Evolutionary conservation across 1,140 invertebrate genomes (phyloP), one percentile per base, ranked within the genome.

Genomic region (Caenorhabditis tropicalis): DNA sequence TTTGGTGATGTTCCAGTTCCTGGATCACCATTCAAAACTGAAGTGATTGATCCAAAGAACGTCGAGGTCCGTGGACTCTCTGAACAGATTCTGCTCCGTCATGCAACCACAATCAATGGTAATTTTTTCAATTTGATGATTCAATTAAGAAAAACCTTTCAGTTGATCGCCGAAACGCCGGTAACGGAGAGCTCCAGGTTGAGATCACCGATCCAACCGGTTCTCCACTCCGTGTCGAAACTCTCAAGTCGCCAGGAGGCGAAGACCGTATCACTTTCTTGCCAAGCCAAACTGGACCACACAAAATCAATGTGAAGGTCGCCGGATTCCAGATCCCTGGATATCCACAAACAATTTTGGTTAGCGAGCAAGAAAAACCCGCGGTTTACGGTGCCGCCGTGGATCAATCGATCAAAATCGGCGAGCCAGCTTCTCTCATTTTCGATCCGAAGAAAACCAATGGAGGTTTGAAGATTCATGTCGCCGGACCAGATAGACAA

Each of bases 1-100:
- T 96, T 97, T 91, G 94, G 95, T 85, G 95, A 96, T 0, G 95
- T 96, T 90, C 94, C 95, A 21, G 94, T 99, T 24, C 93, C 94
- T n/a, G 96, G 97, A 24, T 98, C 96, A 87, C 98, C 98, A 21
- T 99, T 96, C 92, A 95, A 94, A 83, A 98, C 97, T 89, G 96
- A 98, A 92, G 95, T 96, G 0, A 98, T 96, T 91, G 96, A 99
- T 92, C 94, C 96, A 15, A 94, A 94, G 51, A 95, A 95, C 92
- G 93, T 82, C 2, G 43, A 39, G 21, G 88, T 94, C 27, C 91
- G 93, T 83, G 92, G 91, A 29, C 89, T 92, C 48, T 90, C 89
- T 79, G 90, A 89, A 48, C 87, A 88, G 48, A 87, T 91, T n/a
- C 88, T 87, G 56, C 88, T 92, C 19, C 89, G 92, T n/a, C 92